Conservation (phyloP, 1,140 invertebrate species). For the Dolichoris vasculosae region DNA sequence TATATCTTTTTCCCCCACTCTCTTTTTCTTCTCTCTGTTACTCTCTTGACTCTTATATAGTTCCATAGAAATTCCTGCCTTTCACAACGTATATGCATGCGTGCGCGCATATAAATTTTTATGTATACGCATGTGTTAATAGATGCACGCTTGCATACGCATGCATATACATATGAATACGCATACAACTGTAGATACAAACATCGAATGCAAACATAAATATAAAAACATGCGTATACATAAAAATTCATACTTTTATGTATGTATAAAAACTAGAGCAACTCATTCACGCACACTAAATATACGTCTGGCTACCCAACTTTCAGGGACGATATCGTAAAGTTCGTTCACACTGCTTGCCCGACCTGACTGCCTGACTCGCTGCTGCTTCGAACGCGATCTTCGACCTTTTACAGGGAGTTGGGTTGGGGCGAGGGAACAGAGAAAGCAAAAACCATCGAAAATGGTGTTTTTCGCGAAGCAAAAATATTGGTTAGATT, state of each 20-base stretch:
- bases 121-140: neutral
- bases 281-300: conserved; percentile 64
- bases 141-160: neutral
- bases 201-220: too few relatives aligned
- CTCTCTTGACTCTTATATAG: conserved; percentile 43
- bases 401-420: conserved; percentile 47
- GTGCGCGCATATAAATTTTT: conserved; percentile 11
- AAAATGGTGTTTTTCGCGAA: conserved; percentile 32
- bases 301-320: conserved; percentile 63
- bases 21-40: conserved; percentile 33
- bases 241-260: too few relatives aligned
- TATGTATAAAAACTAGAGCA: too few relatives aligned
- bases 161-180: neutral
- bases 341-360: conserved; percentile 68
- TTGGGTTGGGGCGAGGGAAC: neutral
- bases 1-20: neutral
- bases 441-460: conserved; percentile 35
- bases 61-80: neutral
- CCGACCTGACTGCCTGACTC: conserved; percentile 8
- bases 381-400: conserved; percentile 49
- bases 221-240: too few relatives aligned
- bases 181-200: conserved; percentile 46
- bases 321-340: conserved; percentile 55
- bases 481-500: conserved; percentile 41
- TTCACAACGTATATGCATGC: conserved; percentile 18